Conservation (phyloP, 2,113 vertebrate genomes). For the Bufo gargarizans region DNA sequence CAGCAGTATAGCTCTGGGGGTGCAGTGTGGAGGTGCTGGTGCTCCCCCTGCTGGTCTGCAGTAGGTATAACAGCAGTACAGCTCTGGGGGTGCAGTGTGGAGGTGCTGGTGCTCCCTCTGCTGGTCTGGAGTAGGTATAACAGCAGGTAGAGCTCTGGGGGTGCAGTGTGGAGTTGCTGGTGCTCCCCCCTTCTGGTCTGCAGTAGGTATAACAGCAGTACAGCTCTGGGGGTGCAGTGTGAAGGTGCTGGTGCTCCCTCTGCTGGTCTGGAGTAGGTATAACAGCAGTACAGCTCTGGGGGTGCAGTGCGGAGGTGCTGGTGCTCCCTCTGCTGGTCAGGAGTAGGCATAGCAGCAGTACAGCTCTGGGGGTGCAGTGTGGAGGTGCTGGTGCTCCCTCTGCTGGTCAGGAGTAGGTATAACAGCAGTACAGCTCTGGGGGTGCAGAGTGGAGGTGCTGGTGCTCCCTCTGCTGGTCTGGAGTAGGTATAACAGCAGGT, state of each 20-base stretch:
- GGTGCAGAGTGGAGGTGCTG: background rate
- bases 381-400: background rate
- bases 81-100: conserved; percentile 20
- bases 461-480: background rate
- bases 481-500: background rate
- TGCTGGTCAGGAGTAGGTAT: background rate
- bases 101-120: background rate
- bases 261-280: background rate
- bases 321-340: background rate
- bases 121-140: background rate
- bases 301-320: background rate
- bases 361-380: background rate
- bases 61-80: conserved; percentile 23
- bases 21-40: background rate
- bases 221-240: background rate
- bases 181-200: background rate
- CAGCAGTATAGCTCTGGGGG: conserved; percentile 50
- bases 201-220: background rate
- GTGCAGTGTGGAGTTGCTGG: background rate
- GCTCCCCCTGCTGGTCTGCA: background rate
- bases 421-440: background rate
- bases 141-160: background rate
- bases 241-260: background rate
- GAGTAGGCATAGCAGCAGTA: background rate
- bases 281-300: background rate